Evolutionary conservation across 92 coral and sea anemone genomes (phyloP), one percentile per base, ranked within the genome.

Genomic region (Chrysogorgia sp.): DNA sequence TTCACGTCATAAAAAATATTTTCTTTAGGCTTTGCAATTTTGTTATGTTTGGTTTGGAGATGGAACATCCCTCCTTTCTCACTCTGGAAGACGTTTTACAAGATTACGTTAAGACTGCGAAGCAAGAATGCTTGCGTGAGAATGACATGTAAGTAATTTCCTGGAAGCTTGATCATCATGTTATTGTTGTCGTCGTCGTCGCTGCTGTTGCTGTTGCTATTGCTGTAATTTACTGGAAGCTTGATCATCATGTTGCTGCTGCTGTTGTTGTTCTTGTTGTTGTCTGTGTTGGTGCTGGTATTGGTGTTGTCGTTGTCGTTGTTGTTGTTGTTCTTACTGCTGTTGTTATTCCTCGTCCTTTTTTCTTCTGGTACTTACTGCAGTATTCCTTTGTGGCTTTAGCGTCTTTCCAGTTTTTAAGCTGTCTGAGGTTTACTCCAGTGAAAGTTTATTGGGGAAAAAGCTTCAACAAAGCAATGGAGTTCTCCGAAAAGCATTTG

Each of bases 41-140:
- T 0, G 81, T 89, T 7, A 41, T 94, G 83, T 93, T 94, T 78
- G 98, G 93, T 20, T 72, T 88, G 65, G 90, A 86, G 4, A 90
- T 87, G 25, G 87, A 91, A 33, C 78, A 81, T 35, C 48, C 69
- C 8, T 90, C 90, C 31, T 88, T 84, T 17, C 28, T 94, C 31
- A 69, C 84, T 3, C 81, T 81, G 43, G 82, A 87, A 34, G 94
- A 91, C 25, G 57, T 94, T 50, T 45, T 48, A 19, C 59, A 37
- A 2, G 89, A 88, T 40, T 65, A 71, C 32, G 34, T 40, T 13
- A 9, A 10, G n/a, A 47, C 43, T n/a, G 86, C 74, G 22, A 21
- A 20, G 10, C 71, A 57, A 28, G 48, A n/a, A 57, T 56, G 21
- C 31, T 4, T 35, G 48, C 35, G 35, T 30, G 81, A 64, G 12